phyloP scores from a whole-genome alignment of 2,113 vertebrate species.

The Zapornia atra region DNA sequence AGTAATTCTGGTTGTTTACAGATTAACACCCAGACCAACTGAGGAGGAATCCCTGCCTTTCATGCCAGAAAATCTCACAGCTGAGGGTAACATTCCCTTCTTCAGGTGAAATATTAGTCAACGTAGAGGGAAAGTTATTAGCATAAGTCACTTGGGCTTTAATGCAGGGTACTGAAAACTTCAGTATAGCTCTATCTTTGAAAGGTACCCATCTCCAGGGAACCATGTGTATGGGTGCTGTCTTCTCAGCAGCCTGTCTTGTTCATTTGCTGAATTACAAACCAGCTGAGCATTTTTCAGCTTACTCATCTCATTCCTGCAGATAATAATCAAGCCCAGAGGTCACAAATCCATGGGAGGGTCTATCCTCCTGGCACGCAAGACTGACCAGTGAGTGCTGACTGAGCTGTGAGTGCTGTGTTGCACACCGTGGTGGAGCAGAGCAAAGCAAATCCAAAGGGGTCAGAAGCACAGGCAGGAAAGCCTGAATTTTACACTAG shows the following conservation, averaged over 20 bases:
- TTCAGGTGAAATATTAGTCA: not conserved
- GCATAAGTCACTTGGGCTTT: not conserved
- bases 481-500: not conserved
- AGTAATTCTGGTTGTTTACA: not conserved
- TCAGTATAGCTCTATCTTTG: not conserved
- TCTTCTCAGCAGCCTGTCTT: not conserved
- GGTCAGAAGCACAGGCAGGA: not conserved
- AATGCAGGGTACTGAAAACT: not conserved
- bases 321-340: not conserved
- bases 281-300: not conserved
- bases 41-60: not conserved
- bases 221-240: not conserved
- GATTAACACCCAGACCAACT: not conserved
- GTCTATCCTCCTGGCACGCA: not conserved
- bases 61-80: not conserved
- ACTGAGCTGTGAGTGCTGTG: not conserved
- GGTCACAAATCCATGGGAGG: not conserved
- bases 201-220: not conserved
- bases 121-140: not conserved
- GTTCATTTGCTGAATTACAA: not conserved
- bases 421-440: not conserved
- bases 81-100: not conserved
- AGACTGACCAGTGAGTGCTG: not conserved
- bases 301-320: slow-evolving; percentile 28
- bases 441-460: not conserved